Evolutionary conservation across 2,113 vertebrate species (phyloP).

Genomic region (Guaruba guarouba): DNA sequence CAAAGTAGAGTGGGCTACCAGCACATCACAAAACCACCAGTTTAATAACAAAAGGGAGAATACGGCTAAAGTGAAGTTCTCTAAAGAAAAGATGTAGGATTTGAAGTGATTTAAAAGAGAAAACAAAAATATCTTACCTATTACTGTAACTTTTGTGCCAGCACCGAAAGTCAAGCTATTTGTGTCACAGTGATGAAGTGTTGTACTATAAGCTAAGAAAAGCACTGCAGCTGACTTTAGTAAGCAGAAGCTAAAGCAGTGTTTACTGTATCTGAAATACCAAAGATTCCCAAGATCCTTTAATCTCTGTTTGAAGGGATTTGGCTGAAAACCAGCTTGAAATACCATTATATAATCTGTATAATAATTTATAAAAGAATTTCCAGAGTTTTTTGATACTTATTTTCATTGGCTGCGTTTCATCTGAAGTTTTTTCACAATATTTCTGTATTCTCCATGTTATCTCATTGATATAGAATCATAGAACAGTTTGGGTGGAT

Average conservation of each 20-base stretch:
- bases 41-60: not conserved
- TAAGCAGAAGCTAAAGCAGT: not conserved
- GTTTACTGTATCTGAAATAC: not conserved
- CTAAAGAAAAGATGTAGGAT: not conserved
- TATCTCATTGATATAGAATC: not conserved
- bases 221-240: not conserved
- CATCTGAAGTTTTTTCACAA: not conserved
- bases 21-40: not conserved
- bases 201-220: not conserved
- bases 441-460: not conserved
- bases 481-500: not conserved
- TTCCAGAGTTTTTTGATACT: not conserved
- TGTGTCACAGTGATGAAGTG: slow-evolving; percentile 14
- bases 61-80: not conserved
- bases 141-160: slow-evolving; percentile 80
- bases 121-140: slow-evolving; percentile 72
- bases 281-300: not conserved
- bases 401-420: not conserved
- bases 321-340: not conserved
- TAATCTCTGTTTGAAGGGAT: not conserved
- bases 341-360: not conserved
- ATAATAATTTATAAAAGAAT: not conserved
- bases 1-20: slow-evolving; percentile 41
- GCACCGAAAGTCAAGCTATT: slow-evolving; percentile 63
- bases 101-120: not conserved